Evolutionary conservation across 53 echinoderm and acorn worm species (phyloP).

Genomic region (Apostichopus leukothele): DNA sequence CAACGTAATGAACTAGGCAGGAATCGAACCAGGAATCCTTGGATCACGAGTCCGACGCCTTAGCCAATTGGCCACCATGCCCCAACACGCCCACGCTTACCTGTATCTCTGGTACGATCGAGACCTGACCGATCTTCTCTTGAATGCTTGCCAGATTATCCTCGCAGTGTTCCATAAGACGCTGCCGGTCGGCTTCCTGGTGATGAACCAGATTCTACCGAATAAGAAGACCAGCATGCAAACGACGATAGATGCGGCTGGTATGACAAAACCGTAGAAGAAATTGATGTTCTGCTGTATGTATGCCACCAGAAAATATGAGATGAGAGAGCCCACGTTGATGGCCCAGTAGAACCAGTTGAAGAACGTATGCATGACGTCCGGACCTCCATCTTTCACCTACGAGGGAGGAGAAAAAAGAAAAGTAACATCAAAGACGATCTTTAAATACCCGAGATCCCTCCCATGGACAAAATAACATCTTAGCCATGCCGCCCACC

Average conservation of each 20-base stretch:
- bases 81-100: too few species aligned
- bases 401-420: constrained; percentile 13
- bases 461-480: too few species aligned
- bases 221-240: constrained; percentile 61
- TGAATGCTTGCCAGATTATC: constrained; percentile 76
- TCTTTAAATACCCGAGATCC: too few species aligned
- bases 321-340: constrained; percentile 83
- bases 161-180: constrained; percentile 82
- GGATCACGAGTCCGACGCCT: too few species aligned
- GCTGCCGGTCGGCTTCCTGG: constrained; percentile 79
- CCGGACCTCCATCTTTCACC: constrained; percentile 87
- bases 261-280: constrained; percentile 70
- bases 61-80: too few species aligned
- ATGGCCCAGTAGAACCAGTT: constrained; percentile 99
- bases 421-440: not conserved
- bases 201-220: constrained; percentile 70
- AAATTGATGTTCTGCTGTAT: constrained; percentile 83
- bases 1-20: too few species aligned
- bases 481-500: too few species aligned
- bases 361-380: constrained; percentile 88
- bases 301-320: constrained; percentile 59
- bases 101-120: constrained; percentile 29
- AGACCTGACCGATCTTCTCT: constrained; percentile 53
- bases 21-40: too few species aligned
- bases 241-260: constrained; percentile 50